Conservation (phyloP, 2,797 vertebrate genomes). For the Clarias pachynema region DNA sequence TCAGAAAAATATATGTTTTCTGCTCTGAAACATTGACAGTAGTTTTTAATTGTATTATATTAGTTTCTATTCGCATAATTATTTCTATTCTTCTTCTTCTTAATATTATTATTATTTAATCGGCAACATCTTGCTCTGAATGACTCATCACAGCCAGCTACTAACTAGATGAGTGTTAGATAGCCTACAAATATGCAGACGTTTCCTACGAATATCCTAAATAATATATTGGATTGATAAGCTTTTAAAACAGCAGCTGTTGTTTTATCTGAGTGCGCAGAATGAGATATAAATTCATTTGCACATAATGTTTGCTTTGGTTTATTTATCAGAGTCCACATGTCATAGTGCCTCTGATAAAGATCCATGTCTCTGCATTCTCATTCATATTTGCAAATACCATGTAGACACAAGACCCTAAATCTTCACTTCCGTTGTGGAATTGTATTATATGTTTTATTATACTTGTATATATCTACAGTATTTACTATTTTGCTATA, state of each 20-base stretch:
- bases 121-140: background rate
- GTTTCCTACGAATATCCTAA: background rate
- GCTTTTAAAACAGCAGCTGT: background rate
- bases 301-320: background rate
- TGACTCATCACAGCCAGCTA: slow-evolving; percentile 1
- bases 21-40: background rate
- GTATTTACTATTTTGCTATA: background rate
- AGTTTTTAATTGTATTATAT: no score
- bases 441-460: background rate
- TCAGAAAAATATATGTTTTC: background rate
- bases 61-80: background rate
- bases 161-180: background rate
- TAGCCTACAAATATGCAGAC: background rate
- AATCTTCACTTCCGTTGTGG: background rate
- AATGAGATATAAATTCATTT: background rate
- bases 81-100: background rate
- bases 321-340: background rate
- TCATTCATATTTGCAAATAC: background rate
- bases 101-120: background rate
- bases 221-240: background rate
- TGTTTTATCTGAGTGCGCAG: background rate
- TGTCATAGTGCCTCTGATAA: background rate
- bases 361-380: background rate
- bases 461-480: no score
- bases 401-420: no score